A percentile compares a stretch with the other conserved stretches of the same genome.
phyloP scores from a whole-genome alignment of 1,140 invertebrate genomes.

The Drosophila willistoni region DNA sequence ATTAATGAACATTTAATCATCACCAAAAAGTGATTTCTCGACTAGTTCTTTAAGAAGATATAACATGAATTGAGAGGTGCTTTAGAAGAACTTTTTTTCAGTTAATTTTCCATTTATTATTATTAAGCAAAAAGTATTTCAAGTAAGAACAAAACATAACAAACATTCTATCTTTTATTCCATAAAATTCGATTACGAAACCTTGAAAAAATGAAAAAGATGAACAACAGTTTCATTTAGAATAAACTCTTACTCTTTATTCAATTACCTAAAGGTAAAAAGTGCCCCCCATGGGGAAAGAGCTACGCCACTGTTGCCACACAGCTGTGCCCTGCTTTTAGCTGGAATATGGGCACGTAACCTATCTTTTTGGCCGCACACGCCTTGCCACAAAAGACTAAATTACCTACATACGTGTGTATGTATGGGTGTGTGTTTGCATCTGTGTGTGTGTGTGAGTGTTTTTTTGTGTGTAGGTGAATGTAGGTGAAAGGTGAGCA shows the following conservation, averaged over 20 bases:
- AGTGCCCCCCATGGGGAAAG: constrained; percentile 1
- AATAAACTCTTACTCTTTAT: not conserved
- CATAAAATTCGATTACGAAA: no score
- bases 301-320: constrained; percentile 49
- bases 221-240: no score
- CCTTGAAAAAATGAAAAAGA: no score
- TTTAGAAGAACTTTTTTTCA: no score
- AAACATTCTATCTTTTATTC: no score
- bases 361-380: constrained; percentile 64
- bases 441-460: not conserved
- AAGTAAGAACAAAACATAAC: no score
- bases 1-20: no score
- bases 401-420: constrained; percentile 29
- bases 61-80: no score
- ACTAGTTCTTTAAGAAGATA: no score
- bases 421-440: constrained; percentile 11
- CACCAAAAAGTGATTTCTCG: no score
- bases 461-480: constrained; percentile 23
- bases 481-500: constrained; percentile 60
- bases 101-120: no score
- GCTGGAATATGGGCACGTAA: constrained; percentile 75
- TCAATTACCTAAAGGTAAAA: not conserved
- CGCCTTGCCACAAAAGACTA: constrained; percentile 73
- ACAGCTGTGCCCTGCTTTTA: constrained; percentile 65
- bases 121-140: no score